Base-by-base conservation (phyloP, 2,888 invertebrate genomes). In the Dioctria rufipes region DNA sequence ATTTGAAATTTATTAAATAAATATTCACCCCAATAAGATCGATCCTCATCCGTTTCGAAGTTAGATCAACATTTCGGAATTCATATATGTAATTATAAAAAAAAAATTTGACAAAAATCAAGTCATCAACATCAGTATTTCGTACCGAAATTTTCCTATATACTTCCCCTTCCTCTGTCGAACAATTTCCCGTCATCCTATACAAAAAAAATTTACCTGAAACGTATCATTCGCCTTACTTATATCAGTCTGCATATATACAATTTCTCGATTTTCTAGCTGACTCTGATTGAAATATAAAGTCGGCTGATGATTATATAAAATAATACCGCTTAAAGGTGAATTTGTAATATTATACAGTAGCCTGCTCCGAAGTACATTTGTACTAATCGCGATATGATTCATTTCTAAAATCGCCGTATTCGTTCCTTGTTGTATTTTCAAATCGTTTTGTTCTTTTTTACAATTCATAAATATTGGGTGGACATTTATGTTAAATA, bases 241-340 rank as follows among this genome's bases (percentile, higher is more conserved):
- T 92, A 98, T 93, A 87, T 98, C 96, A n/a, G 95, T 95, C 88
- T 98, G 98, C 90, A 97, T 94, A 87, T 98, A 99, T 87, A 95
- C 93, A 0, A 99, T 95, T 78, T 94, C 92, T 81, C 94, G 94
- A 0, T 93, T 92, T 84, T 94, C 92, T 71, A 99, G 88, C 87
- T 98, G 95, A 25, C 90, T 90, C 84, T 98, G 96, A 3, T 91
- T 93, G 87, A 98, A 98, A 63, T 91, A 90, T 0, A 91, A 90
- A 0, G 95, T 94, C 0, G 94, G 93, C 81, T 93, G 92, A 82
- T 96, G 95, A 81, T 94, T 93, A 0, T 96, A 92, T 85, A 96
- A 95, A 43, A 98, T 91, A 85, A 95, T 92, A 0, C 98, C 98
- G 86, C 95, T 94, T 8, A 92, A 91, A 0, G 98, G 98, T 25